Conservation (phyloP, 2,113 vertebrate genomes). For the Trematomus loennbergii region DNA sequence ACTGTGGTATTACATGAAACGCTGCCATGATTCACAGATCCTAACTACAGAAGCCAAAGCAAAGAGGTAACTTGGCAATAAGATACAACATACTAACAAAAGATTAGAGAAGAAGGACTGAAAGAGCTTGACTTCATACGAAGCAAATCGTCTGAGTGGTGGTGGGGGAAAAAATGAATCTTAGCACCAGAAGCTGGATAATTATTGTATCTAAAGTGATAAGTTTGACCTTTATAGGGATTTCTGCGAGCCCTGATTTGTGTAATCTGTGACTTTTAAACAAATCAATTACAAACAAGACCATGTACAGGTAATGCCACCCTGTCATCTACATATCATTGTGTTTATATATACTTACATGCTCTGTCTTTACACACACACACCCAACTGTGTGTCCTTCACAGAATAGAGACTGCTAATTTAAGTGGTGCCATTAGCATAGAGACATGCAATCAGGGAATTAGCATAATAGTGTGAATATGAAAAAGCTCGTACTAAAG, state of each 20-base stretch:
- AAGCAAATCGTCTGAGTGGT: no score
- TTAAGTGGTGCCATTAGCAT: slow-evolving; percentile 46
- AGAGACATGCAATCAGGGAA: slow-evolving; percentile 33
- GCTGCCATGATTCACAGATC: neutral
- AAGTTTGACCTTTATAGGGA: slow-evolving; percentile 33
- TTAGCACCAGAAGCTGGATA: no score
- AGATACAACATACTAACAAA: neutral
- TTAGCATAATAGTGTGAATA: slow-evolving; percentile 40
- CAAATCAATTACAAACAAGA: slow-evolving; percentile 2
- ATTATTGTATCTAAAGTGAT: slow-evolving; percentile 21
- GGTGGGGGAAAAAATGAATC: no score
- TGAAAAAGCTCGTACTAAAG: slow-evolving; percentile 7
- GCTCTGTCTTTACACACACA: neutral
- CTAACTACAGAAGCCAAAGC: neutral
- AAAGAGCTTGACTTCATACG: no score
- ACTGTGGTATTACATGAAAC: neutral
- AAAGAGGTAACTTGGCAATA: neutral
- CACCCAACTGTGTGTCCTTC: slow-evolving; percentile 38
- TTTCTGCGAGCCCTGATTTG: neutral
- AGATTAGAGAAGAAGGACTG: no score
- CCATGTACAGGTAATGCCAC: neutral
- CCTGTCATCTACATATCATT: neutral
- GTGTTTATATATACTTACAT: neutral
- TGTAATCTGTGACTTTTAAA: slow-evolving; percentile 12
- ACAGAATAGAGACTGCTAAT: slow-evolving; percentile 38